These are phyloP conservation scores for Drosophila repleta DNA, from an alignment of 1,140 invertebrate genomes.

Conservation along the genomic window DNA sequence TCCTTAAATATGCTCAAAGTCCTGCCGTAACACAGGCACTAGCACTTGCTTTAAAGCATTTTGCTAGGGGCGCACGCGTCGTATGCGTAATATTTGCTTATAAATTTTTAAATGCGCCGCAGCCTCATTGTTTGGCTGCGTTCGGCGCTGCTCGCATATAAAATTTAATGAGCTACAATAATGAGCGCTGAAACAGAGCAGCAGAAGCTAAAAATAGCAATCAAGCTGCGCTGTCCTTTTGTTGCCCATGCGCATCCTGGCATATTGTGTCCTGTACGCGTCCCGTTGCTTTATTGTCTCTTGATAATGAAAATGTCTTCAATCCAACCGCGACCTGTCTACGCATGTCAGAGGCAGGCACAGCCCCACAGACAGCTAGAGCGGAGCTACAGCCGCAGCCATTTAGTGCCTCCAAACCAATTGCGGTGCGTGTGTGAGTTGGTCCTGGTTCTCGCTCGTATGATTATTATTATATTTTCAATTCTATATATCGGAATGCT, in stretches of 20 bases:
- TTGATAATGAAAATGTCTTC: slow-evolving; percentile 37
- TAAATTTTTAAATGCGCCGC: slow-evolving; percentile 63
- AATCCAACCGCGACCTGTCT: slow-evolving; percentile 13
- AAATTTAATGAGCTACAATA: slow-evolving; percentile 78
- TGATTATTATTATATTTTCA: slow-evolving; percentile 60
- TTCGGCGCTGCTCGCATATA: slow-evolving; percentile 47
- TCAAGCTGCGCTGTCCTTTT: slow-evolving; percentile 38
- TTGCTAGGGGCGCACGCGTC: slow-evolving; percentile 19
- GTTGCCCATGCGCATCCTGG: slow-evolving; percentile 12
- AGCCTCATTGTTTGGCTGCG: slow-evolving; percentile 38
- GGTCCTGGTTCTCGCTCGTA: background rate
- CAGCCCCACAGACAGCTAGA: background rate
- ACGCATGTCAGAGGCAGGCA: slow-evolving; percentile 15
- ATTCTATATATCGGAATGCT: slow-evolving; percentile 69
- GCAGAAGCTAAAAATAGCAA: slow-evolving; percentile 63
- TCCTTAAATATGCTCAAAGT: slow-evolving; percentile 9
- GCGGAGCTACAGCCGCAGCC: background rate
- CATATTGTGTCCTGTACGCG: slow-evolving; percentile 10
- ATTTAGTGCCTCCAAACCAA: slow-evolving; percentile 19
- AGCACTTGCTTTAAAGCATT: background rate
- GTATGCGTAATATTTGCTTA: slow-evolving; percentile 64
- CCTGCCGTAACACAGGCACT: background rate
- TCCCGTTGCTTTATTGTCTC: slow-evolving; percentile 2
- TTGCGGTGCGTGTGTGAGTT: slow-evolving; percentile 12
- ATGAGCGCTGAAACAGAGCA: slow-evolving; percentile 48